These are phyloP conservation scores for Clarias pachynema DNA, from an alignment of 2,797 vertebrate species.

Conservation along the genomic window DNA sequence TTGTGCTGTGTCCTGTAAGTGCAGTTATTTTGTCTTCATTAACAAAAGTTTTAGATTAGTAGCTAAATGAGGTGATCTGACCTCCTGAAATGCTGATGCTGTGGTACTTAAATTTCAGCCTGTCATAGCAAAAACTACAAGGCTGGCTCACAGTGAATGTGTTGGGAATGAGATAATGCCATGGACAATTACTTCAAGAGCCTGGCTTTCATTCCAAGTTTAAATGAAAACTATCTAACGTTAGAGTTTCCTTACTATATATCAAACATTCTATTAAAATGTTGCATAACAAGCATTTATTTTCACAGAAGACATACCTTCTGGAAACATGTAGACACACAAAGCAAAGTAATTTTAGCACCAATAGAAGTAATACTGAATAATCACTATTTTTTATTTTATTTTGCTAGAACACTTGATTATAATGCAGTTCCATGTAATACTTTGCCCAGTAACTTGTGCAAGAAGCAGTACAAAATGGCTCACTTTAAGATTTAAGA, in stretches of 20 bases:
- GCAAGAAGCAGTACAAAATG: neutral
- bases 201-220: too few species aligned
- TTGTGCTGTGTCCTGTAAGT: constrained; percentile 17
- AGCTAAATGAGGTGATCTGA: neutral
- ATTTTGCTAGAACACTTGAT: constrained; percentile 1
- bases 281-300: neutral
- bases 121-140: neutral
- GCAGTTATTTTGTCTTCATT: neutral
- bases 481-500: neutral
- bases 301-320: neutral
- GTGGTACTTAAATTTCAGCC: constrained; percentile 14
- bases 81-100: neutral
- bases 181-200: neutral
- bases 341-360: neutral
- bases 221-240: neutral
- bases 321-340: neutral
- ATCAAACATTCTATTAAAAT: too few species aligned
- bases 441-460: neutral
- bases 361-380: neutral
- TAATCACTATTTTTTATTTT: neutral
- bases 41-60: constrained; percentile 4
- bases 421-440: constrained; percentile 31
- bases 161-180: neutral
- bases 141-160: neutral
- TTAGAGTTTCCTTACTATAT: neutral